Conservation (phyloP, 2,797 vertebrate genomes). For the Poliocrania exsul region DNA sequence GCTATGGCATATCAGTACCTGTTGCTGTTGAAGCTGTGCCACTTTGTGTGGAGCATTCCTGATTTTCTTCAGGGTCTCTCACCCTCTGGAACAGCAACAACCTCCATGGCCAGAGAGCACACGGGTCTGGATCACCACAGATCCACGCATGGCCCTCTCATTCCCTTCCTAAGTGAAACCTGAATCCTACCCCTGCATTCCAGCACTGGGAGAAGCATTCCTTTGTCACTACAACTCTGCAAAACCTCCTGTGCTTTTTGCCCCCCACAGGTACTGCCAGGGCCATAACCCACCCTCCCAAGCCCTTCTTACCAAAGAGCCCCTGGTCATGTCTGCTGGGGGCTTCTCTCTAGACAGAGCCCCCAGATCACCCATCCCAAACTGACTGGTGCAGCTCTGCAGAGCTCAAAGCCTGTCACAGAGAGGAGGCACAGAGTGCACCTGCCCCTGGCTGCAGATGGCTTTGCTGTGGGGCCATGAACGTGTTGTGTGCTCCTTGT, state of each 20-base stretch:
- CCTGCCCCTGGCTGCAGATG: background rate
- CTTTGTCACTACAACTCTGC: background rate
- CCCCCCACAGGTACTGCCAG: background rate
- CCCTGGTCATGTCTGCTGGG: background rate
- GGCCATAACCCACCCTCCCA: background rate
- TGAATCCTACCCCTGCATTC: background rate
- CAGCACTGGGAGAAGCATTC: background rate
- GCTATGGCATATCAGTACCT: background rate
- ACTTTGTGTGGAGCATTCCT: background rate
- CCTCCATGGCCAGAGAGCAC: rapidly evolving
- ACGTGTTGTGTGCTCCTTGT: background rate
- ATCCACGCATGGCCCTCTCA: rapidly evolving
- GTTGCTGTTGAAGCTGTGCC: background rate
- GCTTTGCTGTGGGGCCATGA: background rate
- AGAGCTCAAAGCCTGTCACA: background rate
- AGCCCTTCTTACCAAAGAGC: background rate
- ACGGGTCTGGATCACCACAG: background rate
- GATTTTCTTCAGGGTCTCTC: background rate
- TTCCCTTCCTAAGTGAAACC: background rate
- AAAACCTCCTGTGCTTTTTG: background rate
- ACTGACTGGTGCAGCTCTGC: background rate
- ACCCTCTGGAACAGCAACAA: background rate
- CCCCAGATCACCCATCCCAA: background rate
- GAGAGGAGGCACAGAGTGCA: background rate
- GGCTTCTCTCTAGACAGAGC: background rate